phyloP scores from a whole-genome alignment of 2,888 invertebrate species.

The Lasioglossum villosulum region DNA sequence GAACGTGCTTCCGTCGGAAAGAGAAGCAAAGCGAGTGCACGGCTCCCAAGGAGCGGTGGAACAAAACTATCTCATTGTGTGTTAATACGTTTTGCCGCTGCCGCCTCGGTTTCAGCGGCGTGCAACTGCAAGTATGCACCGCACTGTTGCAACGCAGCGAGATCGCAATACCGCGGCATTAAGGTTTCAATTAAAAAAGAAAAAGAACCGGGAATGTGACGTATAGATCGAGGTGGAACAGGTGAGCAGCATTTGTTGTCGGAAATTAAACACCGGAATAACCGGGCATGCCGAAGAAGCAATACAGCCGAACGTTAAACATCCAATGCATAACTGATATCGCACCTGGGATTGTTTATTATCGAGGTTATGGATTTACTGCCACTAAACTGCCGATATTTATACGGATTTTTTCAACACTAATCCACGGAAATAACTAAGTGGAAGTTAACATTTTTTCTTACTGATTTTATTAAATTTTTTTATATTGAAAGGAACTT shows the following conservation, averaged over 20 bases:
- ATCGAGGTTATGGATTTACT: background rate
- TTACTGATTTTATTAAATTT: too few species aligned
- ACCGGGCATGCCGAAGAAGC: background rate
- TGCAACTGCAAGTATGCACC: conserved; percentile 57
- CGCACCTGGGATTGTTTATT: background rate
- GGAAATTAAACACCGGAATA: conserved; percentile 1
- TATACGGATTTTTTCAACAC: background rate
- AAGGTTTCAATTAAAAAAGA: conserved; percentile 25
- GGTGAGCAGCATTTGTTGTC: conserved; percentile 1
- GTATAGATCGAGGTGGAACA: background rate
- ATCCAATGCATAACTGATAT: background rate
- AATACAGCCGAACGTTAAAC: background rate
- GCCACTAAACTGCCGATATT: background rate
- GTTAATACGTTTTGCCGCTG: conserved; percentile 82
- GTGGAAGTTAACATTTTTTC: background rate
- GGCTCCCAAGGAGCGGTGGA: conserved; percentile 73
- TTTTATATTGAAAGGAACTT: too few species aligned
- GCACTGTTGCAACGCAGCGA: conserved; percentile 28
- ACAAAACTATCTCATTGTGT: conserved; percentile 85
- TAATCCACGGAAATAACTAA: background rate
- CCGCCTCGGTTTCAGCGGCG: conserved; percentile 72
- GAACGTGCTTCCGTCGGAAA: conserved; percentile 75
- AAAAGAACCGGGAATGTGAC: conserved; percentile 2
- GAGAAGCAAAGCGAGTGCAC: conserved; percentile 71
- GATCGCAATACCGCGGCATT: conserved; percentile 27